Evolutionary conservation across 2,113 vertebrate genomes (phyloP).

Genomic region (Cavia aperea): DNA sequence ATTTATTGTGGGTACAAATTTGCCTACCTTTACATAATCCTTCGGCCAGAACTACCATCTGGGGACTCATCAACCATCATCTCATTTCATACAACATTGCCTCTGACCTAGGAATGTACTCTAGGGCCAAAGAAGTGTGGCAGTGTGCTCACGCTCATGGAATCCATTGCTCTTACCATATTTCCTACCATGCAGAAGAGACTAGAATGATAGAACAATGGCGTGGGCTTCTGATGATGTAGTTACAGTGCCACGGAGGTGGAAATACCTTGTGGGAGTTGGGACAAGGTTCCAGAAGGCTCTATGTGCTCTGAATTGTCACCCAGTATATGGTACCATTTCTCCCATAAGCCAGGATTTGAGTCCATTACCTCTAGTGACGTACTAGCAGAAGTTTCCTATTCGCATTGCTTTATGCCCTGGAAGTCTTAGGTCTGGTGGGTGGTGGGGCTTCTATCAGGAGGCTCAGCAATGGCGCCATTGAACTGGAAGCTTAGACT

Average conservation of each 20-base stretch:
- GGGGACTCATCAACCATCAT: neutral
- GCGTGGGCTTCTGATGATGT: neutral
- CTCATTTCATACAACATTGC: neutral
- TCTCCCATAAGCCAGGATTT: neutral
- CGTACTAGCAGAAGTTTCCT: neutral
- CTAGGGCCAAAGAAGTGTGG: neutral
- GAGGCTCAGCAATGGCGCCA: neutral
- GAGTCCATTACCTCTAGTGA: neutral
- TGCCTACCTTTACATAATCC: neutral
- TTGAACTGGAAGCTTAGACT: neutral
- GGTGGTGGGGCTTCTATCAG: neutral
- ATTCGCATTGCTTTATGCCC: neutral
- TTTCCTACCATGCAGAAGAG: neutral
- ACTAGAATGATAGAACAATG: neutral
- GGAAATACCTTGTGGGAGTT: neutral
- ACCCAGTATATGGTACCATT: neutral
- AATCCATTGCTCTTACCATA: neutral
- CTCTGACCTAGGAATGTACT: neutral
- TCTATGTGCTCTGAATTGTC: neutral
- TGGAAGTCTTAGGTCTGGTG: neutral
- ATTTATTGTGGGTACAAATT: neutral
- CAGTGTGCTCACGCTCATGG: neutral
- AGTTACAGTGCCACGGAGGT: neutral
- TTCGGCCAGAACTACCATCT: neutral
- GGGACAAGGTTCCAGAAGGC: neutral